phyloP scores from a whole-genome alignment of 2,113 vertebrate species.

The Esox niger region DNA sequence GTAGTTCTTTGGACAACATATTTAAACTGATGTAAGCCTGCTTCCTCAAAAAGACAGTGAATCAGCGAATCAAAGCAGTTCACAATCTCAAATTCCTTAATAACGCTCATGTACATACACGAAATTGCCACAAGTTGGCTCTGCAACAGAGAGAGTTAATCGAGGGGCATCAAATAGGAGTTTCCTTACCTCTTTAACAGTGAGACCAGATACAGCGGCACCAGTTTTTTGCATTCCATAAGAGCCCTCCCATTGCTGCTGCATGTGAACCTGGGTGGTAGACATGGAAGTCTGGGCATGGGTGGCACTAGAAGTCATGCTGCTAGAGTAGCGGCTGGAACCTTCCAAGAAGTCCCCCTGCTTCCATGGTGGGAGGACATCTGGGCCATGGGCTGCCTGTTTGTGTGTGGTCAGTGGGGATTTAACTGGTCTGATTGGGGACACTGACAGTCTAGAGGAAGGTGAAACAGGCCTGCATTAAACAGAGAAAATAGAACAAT shows the following conservation, averaged over 20 bases:
- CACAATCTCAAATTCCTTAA: neutral
- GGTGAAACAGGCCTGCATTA: constrained; percentile 84
- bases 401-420: constrained; percentile 85
- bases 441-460: constrained; percentile 83
- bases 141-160: neutral
- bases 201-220: constrained; percentile 65
- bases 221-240: constrained; percentile 63
- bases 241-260: constrained; percentile 83
- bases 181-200: constrained; percentile 67
- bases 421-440: constrained; percentile 90
- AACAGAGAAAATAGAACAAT: neutral
- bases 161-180: neutral
- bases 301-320: constrained; percentile 67
- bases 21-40: neutral
- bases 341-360: constrained; percentile 81
- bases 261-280: constrained; percentile 74
- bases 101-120: neutral
- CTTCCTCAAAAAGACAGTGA: neutral
- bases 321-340: constrained; percentile 68
- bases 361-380: constrained; percentile 94
- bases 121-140: constrained; percentile 1
- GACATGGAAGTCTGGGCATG: constrained; percentile 68
- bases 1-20: neutral
- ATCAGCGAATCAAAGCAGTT: neutral
- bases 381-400: constrained; percentile 59